Conservation (phyloP, 2,797 vertebrate genomes). For the Cirrhinus mrigala region DNA sequence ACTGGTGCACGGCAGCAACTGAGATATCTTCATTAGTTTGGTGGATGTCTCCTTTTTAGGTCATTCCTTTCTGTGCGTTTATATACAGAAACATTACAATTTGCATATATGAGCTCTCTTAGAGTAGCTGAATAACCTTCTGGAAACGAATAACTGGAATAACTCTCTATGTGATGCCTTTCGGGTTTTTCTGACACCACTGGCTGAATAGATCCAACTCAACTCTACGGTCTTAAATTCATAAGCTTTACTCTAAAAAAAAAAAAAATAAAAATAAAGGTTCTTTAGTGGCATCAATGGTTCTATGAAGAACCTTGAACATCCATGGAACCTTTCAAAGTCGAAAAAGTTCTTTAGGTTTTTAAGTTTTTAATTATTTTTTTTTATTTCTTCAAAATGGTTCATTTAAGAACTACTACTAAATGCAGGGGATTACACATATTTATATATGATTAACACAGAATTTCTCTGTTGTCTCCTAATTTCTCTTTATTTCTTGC, state of each 20-base stretch:
- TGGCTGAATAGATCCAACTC: neutral
- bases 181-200: neutral
- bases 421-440: neutral
- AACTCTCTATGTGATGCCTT: no score
- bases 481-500: constrained; percentile 3
- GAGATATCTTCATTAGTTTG: constrained; percentile 1
- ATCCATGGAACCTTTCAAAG: no score
- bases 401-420: no score
- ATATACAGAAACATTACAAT: neutral
- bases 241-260: no score
- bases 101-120: neutral
- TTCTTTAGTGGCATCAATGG: no score
- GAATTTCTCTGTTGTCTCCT: neutral
- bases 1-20: neutral
- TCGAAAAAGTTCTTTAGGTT: no score
- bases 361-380: no score
- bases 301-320: no score
- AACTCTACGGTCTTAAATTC: constrained; percentile 3
- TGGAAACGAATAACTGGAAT: no score
- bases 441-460: neutral
- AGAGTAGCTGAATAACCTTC: constrained; percentile 1
- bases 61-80: constrained; percentile 6
- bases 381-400: no score
- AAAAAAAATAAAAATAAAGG: no score
- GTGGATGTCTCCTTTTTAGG: neutral